phyloP scores from a whole-genome alignment of 2,113 vertebrate species.

The Hippocampus guttulatus region DNA sequence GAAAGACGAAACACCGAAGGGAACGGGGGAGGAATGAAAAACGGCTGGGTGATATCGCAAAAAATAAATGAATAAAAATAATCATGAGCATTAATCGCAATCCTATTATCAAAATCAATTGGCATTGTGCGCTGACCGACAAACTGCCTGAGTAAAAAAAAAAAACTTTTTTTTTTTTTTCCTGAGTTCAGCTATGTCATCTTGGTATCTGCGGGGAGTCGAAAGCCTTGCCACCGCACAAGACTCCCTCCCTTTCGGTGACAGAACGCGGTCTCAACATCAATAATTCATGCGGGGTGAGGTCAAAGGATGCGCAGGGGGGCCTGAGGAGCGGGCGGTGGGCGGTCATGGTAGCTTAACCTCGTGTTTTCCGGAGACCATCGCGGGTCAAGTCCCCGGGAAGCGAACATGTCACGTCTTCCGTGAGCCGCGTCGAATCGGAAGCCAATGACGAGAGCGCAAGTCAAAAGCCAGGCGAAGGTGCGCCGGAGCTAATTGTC shows the following conservation, averaged over 20 bases:
- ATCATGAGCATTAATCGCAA: too few relatives aligned
- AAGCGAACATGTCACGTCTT: neutral
- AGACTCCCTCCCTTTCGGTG: conserved; percentile 3
- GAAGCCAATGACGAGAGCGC: neutral
- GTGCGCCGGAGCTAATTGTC: neutral
- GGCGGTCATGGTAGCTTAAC: neutral
- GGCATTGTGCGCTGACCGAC: neutral
- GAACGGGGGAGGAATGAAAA: too few relatives aligned
- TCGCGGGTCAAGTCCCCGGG: neutral
- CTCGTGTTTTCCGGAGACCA: neutral
- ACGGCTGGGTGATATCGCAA: too few relatives aligned
- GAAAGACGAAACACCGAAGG: too few relatives aligned
- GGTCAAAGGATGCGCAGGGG: neutral
- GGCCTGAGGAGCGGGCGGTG: neutral
- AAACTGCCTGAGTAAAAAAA: neutral
- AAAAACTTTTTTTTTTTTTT: neutral
- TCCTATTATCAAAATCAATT: too few relatives aligned
- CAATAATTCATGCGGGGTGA: neutral
- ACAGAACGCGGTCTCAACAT: neutral
- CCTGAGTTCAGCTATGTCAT: neutral
- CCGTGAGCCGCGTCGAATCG: neutral
- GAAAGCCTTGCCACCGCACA: neutral
- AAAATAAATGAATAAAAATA: too few relatives aligned
- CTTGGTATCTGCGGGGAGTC: neutral
- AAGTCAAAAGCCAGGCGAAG: neutral